Evolutionary conservation across 2,113 vertebrate genomes (phyloP).

Genomic region (Catharus minimus): DNA sequence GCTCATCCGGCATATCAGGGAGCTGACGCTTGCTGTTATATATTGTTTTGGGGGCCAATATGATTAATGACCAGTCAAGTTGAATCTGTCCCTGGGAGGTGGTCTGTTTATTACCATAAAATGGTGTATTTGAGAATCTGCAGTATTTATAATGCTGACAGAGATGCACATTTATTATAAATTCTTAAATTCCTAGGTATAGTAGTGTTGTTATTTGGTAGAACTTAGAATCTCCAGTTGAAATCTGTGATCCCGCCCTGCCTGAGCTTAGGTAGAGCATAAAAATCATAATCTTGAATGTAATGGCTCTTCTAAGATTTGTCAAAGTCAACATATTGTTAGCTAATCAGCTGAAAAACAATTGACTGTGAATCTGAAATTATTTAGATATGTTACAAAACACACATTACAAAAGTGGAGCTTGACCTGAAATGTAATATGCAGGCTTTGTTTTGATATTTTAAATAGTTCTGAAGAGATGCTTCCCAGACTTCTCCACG

Average conservation of each 20-base stretch:
- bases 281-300: neutral
- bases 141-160: neutral
- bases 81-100: neutral
- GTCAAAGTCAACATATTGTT: neutral
- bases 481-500: conserved; percentile 91
- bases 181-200: neutral
- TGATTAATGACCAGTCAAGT: neutral
- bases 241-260: neutral
- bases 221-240: neutral
- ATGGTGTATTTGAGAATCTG: neutral
- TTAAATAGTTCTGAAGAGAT: conserved; percentile 89
- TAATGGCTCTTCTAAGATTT: neutral
- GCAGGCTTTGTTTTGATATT: conserved; percentile 45
- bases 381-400: neutral
- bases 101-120: conserved; percentile 1
- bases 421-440: neutral
- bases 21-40: neutral
- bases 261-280: neutral
- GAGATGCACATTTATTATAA: neutral
- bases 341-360: neutral
- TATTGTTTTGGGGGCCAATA: neutral
- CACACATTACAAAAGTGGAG: neutral
- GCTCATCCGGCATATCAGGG: neutral
- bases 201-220: neutral
- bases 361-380: neutral